Base-by-base conservation (phyloP, 1,140 invertebrate species). In the Megathymus violae region DNA sequence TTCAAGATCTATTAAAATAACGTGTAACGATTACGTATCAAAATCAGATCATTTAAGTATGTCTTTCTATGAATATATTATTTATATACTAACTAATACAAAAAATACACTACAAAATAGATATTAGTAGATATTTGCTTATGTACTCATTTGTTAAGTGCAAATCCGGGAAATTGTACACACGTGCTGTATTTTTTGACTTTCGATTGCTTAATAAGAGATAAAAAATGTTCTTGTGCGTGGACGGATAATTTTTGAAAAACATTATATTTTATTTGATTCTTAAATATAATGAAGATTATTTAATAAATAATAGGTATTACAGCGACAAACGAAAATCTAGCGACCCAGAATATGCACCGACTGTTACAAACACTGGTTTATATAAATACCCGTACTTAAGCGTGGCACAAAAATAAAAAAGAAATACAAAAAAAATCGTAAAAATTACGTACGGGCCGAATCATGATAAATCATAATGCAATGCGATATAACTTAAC, bases 371-470 rank as follows among this genome's bases (percentile, higher is more conserved):
- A 59, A 70, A 69, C 68, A 69, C 52, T 74, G 65, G 67, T 77
- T 74, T 67, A 74, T 68, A 67, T 76, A 71, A 76, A 74, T 82
- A 84, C 85, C 85, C 85, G 85, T 88, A 85, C 80, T 76, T 52
- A 67, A 43, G 76, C 72, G 81, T 85, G 85, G 82, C 85, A 85
- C 82, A 69, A 77, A 69, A 69, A 67, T 68, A 68, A 64, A 64
- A 64, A 67, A 60, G 58, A 25, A 36, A 63, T 64, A 71, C 66
- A n/a, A n/a, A 64, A 46, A 69, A 67, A 31, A 47, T 56, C 44
- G 46, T 69, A 67, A 69, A 68, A 79, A 72, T 62, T 70, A 74
- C 67, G 78, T 80, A 86, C 81, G 80, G 80, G 76, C 65, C 62
- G 43, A 67, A 69, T 73, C 64, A 52, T 68, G 46, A 65, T 47